Conservation (phyloP, 1,140 invertebrate genomes). For the Armadillidium nasatum region DNA sequence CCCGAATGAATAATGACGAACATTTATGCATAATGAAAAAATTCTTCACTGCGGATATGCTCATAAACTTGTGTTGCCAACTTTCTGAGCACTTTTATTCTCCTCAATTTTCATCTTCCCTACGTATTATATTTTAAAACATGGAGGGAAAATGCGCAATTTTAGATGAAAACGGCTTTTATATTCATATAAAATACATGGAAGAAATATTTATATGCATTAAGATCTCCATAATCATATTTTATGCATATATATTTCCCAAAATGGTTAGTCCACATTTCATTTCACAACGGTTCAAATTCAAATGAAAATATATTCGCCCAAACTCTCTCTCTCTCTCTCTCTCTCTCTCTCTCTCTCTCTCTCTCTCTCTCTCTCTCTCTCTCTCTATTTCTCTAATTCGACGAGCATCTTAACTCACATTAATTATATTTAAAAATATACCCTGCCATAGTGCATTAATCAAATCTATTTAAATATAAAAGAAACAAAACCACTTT, state of each 20-base stretch:
- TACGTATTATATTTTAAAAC: conserved; percentile 12
- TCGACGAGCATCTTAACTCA: too few species aligned
- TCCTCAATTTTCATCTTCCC: conserved; percentile 30
- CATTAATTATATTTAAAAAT: neutral
- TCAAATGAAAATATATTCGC: neutral
- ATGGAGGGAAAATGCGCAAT: conserved; percentile 9
- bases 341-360: too few species aligned
- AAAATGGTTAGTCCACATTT: conserved; percentile 13
- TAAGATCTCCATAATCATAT: conserved; percentile 9
- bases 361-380: too few species aligned
- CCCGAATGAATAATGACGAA: conserved; percentile 39
- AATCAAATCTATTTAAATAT: conserved; percentile 12
- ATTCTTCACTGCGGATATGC: conserved; percentile 39
- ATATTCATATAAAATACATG: conserved; percentile 14
- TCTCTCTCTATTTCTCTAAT: too few species aligned
- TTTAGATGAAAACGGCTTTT: conserved; percentile 13
- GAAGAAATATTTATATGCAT: conserved; percentile 12
- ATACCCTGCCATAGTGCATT: neutral
- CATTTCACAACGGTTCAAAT: neutral
- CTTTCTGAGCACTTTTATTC: conserved; percentile 33
- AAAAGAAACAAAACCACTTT: neutral
- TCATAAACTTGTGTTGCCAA: conserved; percentile 37
- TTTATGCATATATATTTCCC: conserved; percentile 8
- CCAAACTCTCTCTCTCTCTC: neutral
- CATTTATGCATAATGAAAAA: conserved; percentile 42